Evolutionary conservation across 2,888 invertebrate species (phyloP), one percentile per base, ranked within the genome.

Genomic region (Saturnia pavonia): DNA sequence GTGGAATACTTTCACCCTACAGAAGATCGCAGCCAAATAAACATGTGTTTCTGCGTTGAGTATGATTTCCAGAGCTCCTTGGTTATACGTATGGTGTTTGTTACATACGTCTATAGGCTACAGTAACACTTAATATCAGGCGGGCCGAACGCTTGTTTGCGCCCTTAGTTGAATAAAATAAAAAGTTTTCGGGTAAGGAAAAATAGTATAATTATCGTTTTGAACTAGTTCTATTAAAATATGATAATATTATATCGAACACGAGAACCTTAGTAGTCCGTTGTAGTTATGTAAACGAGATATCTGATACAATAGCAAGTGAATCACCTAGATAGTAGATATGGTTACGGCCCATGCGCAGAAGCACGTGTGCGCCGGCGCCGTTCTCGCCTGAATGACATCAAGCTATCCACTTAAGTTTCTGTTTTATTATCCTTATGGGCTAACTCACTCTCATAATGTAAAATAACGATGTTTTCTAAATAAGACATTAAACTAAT

Each of bases 311-410:
- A 27, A 27, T 60, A 60, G 27, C 25, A 27, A 60, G 57, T 60
- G 57, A 60, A 60, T 60, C 57, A 60, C 27, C 27, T 14, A 60
- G 27, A 14, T 27, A 60, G 14, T 14, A 60, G 27, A 14, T 27
- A 60, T 60, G 6, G 27, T 60, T 60, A 60, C 57, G 57, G 27
- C 25, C 14, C 57, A 27, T 60, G 57, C 25, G 57, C 27, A 27
- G 4, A 14, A 27, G 57, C 57, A 60, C 57, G 57, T 60, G 57
- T 25, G 14, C 57, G 57, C 57, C 57, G 57, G 57, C 57, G 57
- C 27, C 57, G 25, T 25, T 27, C 27, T 2, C 57, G 57, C 57
- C 12, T 25, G 14, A 60, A 7, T 60, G 25, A 27, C 57, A 60
- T 14, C 27, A 60, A 27, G 57, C 57, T 60, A 60, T 60, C 57